A percentile compares a stretch with the other conserved stretches of the same genome.
phyloP scores from a whole-genome alignment of 2,888 invertebrate species.

The Heliothis peltigera region DNA sequence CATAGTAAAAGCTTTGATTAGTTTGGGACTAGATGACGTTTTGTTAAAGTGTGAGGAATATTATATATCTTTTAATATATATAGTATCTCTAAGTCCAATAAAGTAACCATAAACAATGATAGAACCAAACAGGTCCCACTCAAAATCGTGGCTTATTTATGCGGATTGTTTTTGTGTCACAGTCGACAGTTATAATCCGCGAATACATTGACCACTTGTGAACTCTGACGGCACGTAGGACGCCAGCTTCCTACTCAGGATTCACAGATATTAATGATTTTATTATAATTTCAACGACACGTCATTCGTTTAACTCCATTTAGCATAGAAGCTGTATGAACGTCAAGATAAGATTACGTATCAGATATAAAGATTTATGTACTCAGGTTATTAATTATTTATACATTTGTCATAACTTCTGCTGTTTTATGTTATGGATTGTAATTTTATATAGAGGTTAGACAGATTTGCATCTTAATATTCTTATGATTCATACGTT shows the following conservation, averaged over 20 bases:
- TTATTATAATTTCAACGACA: slow-evolving; percentile 54
- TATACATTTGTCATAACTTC: slow-evolving; percentile 45
- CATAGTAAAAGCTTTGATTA: too few relatives aligned
- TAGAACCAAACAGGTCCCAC: slow-evolving; percentile 21
- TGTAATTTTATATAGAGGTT: slow-evolving; percentile 23
- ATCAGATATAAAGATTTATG: slow-evolving; percentile 34
- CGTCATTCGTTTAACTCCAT: slow-evolving; percentile 50
- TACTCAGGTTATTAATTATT: slow-evolving; percentile 42
- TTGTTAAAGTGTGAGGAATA: too few relatives aligned
- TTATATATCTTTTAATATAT: background rate
- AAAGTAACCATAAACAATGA: slow-evolving; percentile 22
- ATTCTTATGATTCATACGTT: slow-evolving; percentile 10
- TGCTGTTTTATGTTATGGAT: slow-evolving; percentile 18
- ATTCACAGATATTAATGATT: slow-evolving; percentile 53
- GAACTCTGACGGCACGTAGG: slow-evolving; percentile 60
- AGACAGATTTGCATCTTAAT: slow-evolving; percentile 18
- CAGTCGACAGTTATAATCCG: slow-evolving; percentile 67
- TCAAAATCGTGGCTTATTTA: slow-evolving; percentile 57
- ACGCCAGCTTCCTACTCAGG: slow-evolving; percentile 29
- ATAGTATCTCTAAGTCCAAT: background rate
- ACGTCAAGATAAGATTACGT: slow-evolving; percentile 47
- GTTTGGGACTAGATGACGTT: too few relatives aligned
- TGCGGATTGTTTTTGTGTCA: slow-evolving; percentile 64
- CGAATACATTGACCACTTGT: slow-evolving; percentile 71
- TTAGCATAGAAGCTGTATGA: slow-evolving; percentile 35